phyloP scores from a whole-genome alignment of 2,113 vertebrate genomes.

The Oncorhynchus mykiss region DNA sequence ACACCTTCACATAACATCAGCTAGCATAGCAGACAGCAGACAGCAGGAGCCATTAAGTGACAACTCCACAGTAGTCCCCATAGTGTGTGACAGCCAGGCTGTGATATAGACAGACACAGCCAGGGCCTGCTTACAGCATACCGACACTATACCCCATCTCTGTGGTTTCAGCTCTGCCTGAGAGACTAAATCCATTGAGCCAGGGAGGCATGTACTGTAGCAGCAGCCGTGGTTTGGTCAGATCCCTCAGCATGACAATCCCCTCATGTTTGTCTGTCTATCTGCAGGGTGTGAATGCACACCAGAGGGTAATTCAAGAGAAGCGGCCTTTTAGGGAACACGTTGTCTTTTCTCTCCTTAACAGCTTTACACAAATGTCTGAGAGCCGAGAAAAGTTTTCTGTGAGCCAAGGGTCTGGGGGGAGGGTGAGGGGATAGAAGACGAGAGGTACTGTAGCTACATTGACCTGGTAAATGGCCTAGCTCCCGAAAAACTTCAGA shows the following conservation, averaged over 20 bases:
- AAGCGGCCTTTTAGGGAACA: neutral
- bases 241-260: slow-evolving; percentile 31
- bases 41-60: slow-evolving; percentile 48
- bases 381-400: neutral
- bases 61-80: slow-evolving; percentile 20
- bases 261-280: slow-evolving; percentile 19
- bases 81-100: slow-evolving; percentile 11
- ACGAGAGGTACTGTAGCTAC: neutral
- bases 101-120: slow-evolving; percentile 2
- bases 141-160: neutral
- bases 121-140: slow-evolving; percentile 8
- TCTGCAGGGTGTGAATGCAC: slow-evolving; percentile 37
- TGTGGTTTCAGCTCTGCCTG: slow-evolving; percentile 13
- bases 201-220: neutral
- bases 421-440: neutral
- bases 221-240: slow-evolving; percentile 29
- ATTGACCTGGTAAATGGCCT: neutral
- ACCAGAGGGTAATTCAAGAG: slow-evolving; percentile 7
- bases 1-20: slow-evolving; percentile 29
- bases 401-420: neutral
- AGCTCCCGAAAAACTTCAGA: neutral
- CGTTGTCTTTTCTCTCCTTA: neutral
- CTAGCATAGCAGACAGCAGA: slow-evolving; percentile 31
- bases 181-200: neutral
- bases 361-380: slow-evolving; percentile 1